These are phyloP conservation scores for Cygnus atratus DNA, from an alignment of 2,113 vertebrate genomes.

Conservation along the genomic window DNA sequence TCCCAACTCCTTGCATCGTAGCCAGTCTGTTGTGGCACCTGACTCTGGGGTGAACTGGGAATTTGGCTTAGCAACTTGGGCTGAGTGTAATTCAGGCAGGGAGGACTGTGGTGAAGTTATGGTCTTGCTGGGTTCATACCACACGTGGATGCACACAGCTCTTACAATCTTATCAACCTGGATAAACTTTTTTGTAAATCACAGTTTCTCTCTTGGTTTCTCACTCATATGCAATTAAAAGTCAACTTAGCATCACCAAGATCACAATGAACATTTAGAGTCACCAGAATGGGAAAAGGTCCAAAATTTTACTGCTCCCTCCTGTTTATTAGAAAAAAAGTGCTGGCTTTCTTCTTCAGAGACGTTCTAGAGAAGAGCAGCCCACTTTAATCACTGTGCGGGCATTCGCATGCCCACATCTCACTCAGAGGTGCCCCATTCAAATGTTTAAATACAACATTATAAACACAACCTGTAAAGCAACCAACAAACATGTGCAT, in stretches of 20 bases:
- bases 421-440: not conserved
- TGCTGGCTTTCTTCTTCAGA: not conserved
- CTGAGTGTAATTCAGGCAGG: not conserved
- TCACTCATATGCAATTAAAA: not conserved
- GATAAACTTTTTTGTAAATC: not conserved
- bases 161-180: not conserved
- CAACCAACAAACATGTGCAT: not conserved
- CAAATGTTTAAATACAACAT: not conserved
- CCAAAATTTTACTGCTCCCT: not conserved
- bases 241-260: not conserved
- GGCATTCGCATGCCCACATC: not conserved
- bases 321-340: not conserved
- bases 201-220: not conserved
- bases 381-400: not conserved
- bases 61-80: not conserved
- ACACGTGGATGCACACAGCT: not conserved
- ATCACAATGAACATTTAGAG: not conserved
- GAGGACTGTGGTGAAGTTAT: not conserved
- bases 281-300: not conserved
- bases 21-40: not conserved
- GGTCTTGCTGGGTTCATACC: not conserved
- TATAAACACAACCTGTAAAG: not conserved
- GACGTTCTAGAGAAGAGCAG: not conserved
- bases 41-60: not conserved
- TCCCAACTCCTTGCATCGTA: rapidly evolving